These are phyloP conservation scores for Megatriorchis doriae DNA, from an alignment of 2,113 vertebrate genomes.

Conservation along the genomic window DNA sequence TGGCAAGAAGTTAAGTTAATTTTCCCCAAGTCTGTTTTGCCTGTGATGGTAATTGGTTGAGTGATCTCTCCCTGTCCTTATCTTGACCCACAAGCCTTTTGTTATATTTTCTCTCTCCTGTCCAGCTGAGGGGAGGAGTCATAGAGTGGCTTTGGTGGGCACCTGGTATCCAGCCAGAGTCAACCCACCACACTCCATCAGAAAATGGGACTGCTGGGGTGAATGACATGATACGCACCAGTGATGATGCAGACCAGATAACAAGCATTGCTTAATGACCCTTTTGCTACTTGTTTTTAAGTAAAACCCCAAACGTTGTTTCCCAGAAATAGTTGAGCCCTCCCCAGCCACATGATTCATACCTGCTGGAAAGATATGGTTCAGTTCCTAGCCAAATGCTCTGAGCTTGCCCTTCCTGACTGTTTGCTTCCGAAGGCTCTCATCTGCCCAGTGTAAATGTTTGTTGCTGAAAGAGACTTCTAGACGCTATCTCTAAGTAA, in stretches of 20 bases:
- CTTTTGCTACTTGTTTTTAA: neutral
- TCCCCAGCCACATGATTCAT: neutral
- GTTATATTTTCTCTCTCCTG: neutral
- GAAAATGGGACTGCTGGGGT: neutral
- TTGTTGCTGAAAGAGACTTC: neutral
- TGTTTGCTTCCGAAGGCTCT: neutral
- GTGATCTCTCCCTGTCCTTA: neutral
- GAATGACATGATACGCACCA: neutral
- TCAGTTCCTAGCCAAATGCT: neutral
- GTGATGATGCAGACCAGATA: neutral
- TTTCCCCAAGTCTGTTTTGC: neutral
- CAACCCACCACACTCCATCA: neutral
- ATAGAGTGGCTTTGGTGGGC: neutral
- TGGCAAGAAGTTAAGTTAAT: neutral
- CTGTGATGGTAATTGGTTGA: rapidly evolving
- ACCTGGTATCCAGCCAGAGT: neutral
- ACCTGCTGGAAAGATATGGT: neutral
- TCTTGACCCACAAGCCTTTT: neutral
- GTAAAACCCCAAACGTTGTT: neutral
- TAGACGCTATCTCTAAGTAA: neutral
- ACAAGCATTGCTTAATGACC: neutral
- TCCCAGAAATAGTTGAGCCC: neutral
- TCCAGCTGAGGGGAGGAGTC: neutral
- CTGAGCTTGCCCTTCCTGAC: neutral
- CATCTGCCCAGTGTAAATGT: neutral